Evolutionary conservation across 2,113 vertebrate genomes (phyloP).

Genomic region (Triplophysa dalaica): DNA sequence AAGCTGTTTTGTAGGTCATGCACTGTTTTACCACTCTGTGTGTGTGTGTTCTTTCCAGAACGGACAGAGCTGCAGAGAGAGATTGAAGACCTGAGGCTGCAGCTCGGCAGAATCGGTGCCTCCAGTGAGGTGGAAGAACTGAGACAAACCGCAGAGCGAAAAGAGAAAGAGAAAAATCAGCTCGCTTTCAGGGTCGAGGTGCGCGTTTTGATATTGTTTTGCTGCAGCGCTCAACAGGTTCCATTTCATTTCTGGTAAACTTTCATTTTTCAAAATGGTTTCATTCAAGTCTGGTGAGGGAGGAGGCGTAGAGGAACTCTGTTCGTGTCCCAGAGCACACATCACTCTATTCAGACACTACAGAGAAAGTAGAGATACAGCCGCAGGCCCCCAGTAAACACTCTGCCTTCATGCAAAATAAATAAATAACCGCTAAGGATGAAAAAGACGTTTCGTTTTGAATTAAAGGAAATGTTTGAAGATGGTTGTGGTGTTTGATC

Average conservation of each 20-base stretch:
- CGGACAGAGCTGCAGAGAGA: constrained; percentile 78
- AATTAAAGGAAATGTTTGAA: not conserved
- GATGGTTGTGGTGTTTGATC: not conserved
- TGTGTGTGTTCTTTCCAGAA: constrained; percentile 1
- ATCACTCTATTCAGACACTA: not conserved
- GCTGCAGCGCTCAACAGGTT: not conserved
- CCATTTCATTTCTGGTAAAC: not conserved
- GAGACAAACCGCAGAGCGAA: constrained; percentile 78
- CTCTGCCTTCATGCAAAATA: not conserved
- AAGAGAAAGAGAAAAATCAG: constrained; percentile 82
- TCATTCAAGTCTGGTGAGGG: not conserved
- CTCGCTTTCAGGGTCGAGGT: constrained; percentile 84
- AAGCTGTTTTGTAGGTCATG: not conserved
- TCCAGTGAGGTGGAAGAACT: constrained; percentile 82
- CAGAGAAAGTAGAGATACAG: not conserved
- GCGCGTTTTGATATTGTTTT: constrained; percentile 30
- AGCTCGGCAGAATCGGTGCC: constrained; percentile 73
- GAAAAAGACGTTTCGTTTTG: not conserved
- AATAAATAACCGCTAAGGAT: not conserved
- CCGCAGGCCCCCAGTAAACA: not conserved
- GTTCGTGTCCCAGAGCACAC: not conserved
- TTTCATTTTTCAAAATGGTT: not conserved
- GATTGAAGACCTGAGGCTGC: constrained; percentile 77
- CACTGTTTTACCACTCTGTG: not conserved
- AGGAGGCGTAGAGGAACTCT: not conserved